These are phyloP conservation scores for Setophaga petechia DNA, from an alignment of 2,113 vertebrate species.

Conservation along the genomic window DNA sequence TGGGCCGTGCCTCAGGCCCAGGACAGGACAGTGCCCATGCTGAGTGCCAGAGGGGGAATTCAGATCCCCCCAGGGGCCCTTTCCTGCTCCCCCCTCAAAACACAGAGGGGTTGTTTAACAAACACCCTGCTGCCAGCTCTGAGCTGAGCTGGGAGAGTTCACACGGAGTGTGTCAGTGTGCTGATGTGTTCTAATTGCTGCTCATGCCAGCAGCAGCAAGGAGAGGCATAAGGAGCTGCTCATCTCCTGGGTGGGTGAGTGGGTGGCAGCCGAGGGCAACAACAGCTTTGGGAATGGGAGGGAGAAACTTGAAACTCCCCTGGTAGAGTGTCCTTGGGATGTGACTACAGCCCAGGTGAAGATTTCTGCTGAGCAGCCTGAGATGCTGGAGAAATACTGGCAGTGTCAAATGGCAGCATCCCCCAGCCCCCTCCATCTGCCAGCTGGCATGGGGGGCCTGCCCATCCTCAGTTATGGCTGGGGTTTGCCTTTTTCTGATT, in stretches of 20 bases:
- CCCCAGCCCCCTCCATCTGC: background rate
- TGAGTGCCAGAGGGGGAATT: background rate
- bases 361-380: background rate
- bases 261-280: background rate
- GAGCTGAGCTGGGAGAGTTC: background rate
- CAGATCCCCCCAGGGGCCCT: background rate
- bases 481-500: background rate
- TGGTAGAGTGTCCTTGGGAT: background rate
- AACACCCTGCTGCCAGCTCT: background rate
- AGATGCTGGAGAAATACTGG: background rate
- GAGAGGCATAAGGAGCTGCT: background rate
- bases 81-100: background rate
- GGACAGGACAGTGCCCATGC: fast-evolving
- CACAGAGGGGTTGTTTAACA: background rate
- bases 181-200: fast-evolving
- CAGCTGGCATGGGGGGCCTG: fast-evolving
- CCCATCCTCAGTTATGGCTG: background rate
- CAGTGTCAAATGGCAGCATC: background rate
- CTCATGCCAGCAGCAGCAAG: background rate
- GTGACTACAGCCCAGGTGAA: background rate
- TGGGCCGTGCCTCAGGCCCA: fast-evolving
- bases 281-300: background rate
- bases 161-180: background rate
- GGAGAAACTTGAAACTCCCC: background rate
- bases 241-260: background rate